Evolutionary conservation across 1,140 invertebrate genomes (phyloP).

Genomic region (Drosophila ogumai): DNA sequence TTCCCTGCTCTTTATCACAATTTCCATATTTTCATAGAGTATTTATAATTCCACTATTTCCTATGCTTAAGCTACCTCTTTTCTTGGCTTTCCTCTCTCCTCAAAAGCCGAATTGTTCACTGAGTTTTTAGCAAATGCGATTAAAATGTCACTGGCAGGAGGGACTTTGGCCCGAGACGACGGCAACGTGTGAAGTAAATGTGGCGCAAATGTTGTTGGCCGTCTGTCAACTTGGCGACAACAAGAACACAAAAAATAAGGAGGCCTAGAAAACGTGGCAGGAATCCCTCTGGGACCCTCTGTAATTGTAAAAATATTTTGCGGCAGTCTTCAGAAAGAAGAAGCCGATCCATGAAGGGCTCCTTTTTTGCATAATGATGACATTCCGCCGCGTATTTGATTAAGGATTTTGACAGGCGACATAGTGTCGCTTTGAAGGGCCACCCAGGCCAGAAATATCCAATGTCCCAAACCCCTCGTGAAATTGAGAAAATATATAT

Average conservation of each 20-base stretch:
- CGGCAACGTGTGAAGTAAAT: conserved; percentile 81
- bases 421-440: conserved; percentile 81
- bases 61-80: background rate
- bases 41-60: conserved; percentile 7
- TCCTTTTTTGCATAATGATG: conserved; percentile 77
- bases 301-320: conserved; percentile 73
- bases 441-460: conserved; percentile 79
- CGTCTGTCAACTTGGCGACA: conserved; percentile 67
- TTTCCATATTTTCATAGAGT: background rate
- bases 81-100: conserved; percentile 11
- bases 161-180: conserved; percentile 41
- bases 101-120: conserved; percentile 73
- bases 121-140: conserved; percentile 84
- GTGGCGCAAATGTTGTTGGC: conserved; percentile 81
- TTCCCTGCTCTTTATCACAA: accelerated
- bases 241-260: background rate
- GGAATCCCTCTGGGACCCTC: background rate
- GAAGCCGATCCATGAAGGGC: conserved; percentile 40
- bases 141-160: conserved; percentile 80
- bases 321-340: conserved; percentile 60
- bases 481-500: conserved; percentile 29
- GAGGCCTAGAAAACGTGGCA: conserved; percentile 45
- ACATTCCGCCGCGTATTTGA: conserved; percentile 83
- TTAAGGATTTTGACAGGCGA: conserved; percentile 84
- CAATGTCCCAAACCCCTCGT: conserved; percentile 53